Evolutionary conservation across 1,140 invertebrate species (phyloP), one percentile per base, ranked within the genome.

Genomic region (Gonioctena quinquepunctata): DNA sequence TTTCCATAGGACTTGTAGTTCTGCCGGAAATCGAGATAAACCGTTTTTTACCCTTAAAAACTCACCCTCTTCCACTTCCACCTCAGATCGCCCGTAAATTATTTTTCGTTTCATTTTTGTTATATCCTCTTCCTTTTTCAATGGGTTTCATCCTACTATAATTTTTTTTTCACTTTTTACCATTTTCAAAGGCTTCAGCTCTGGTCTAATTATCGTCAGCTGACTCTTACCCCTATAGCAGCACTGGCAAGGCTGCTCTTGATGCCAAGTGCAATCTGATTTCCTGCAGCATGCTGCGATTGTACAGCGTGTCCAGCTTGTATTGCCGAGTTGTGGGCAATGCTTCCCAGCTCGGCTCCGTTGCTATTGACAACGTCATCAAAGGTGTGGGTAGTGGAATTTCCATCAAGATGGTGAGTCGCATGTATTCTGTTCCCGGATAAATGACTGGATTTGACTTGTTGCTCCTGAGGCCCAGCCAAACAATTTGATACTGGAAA

Each of bases 191-290:
- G n/a, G n/a, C n/a, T n/a, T n/a, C n/a, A n/a, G n/a, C n/a, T n/a
- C n/a, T n/a, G n/a, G n/a, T n/a, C n/a, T n/a, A n/a, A n/a, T n/a
- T n/a, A n/a, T n/a, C n/a, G n/a, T n/a, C n/a, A n/a, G n/a, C n/a
- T n/a, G n/a, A n/a, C 0, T 42, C 66, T 76, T 69, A 76, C 75
- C 22, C 76, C 73, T 21, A 64, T 26, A 52, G 76, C 76, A 7
- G 76, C 73, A 56, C 68, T 69, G 13, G 76, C 76, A 7, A 77
- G 60, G 23, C 68, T 73, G 60, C 73, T 77, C 54, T 73, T 71
- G n/a, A 71, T 74, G 6, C 76, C 76, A 56, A 77, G 75, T 28
- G 73, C 76, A 8, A 73, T 73, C 52, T 75, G 76, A 57, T 60
- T 75, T 8, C 76, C 76, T 6, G 76, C 76, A 5, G 76, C 75